phyloP scores from a whole-genome alignment of 1,140 invertebrate genomes.

The Brachionus calyciflorus region DNA sequence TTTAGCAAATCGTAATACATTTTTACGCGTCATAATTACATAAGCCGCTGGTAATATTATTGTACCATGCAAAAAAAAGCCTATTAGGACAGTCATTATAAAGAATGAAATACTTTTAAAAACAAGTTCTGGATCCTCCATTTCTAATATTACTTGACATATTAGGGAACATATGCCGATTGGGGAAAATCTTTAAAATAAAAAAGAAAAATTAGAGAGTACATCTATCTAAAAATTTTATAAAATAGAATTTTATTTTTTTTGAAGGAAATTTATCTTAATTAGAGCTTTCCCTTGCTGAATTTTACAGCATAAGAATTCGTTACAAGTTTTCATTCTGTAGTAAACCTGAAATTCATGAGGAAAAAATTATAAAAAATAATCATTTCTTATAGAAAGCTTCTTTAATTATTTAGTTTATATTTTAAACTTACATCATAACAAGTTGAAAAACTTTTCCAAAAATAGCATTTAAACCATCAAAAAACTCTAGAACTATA shows the following conservation, averaged over 20 bases:
- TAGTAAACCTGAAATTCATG: too few species aligned
- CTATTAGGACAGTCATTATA: slow-evolving; percentile 70
- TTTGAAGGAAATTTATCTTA: too few species aligned
- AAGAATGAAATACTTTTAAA: slow-evolving; percentile 74
- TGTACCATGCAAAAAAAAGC: slow-evolving; percentile 76
- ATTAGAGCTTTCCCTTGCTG: too few species aligned
- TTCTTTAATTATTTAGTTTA: not conserved
- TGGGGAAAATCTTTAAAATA: slow-evolving; percentile 70
- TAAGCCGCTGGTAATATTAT: slow-evolving; percentile 72
- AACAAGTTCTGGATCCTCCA: slow-evolving; percentile 72
- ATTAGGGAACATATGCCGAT: slow-evolving; percentile 83
- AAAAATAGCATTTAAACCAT: slow-evolving; percentile 49
- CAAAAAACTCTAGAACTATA: slow-evolving; percentile 50
- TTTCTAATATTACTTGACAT: slow-evolving; percentile 77
- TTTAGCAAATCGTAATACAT: slow-evolving; percentile 62
- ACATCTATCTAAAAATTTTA: too few species aligned
- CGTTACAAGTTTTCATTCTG: too few species aligned
- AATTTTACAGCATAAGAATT: too few species aligned
- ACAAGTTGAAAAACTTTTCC: slow-evolving; percentile 50
- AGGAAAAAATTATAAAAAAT: too few species aligned
- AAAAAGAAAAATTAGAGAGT: too few species aligned
- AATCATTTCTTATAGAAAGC: too few species aligned
- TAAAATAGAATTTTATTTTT: too few species aligned
- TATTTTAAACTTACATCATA: slow-evolving; percentile 47
- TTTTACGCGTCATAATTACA: slow-evolving; percentile 63